phyloP scores from a whole-genome alignment of 2,888 invertebrate species.

The Andricus quercusramuli region DNA sequence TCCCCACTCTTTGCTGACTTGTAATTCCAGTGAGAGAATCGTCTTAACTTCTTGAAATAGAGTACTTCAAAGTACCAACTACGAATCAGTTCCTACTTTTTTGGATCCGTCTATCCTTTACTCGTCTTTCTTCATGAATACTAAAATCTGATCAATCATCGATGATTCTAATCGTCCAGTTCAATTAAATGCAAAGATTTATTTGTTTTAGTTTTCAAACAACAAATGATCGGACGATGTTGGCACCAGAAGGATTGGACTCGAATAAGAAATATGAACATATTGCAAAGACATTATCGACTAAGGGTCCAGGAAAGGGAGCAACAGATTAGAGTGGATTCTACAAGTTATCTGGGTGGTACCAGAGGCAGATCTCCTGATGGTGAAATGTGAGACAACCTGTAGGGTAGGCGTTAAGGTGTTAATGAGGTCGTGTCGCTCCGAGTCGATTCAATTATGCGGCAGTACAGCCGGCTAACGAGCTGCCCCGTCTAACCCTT shows the following conservation, averaged over 20 bases:
- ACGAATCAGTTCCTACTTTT: too few species aligned
- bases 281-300: background rate
- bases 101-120: too few species aligned
- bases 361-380: constrained; percentile 41
- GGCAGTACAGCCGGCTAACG: constrained; percentile 70
- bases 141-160: too few species aligned
- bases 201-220: too few species aligned
- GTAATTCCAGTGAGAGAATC: too few species aligned
- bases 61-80: too few species aligned
- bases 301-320: background rate
- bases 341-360: constrained; percentile 5
- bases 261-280: background rate
- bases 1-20: too few species aligned
- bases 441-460: constrained; percentile 78
- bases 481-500: constrained; percentile 63
- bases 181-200: too few species aligned
- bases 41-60: too few species aligned
- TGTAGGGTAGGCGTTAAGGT: constrained; percentile 76
- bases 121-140: too few species aligned
- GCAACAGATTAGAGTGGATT: constrained; percentile 3
- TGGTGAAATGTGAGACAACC: constrained; percentile 75
- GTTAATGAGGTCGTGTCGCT: constrained; percentile 79
- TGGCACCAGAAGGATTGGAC: background rate
- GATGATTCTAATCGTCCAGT: too few species aligned
- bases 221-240: background rate